Conservation (phyloP, 2,113 vertebrate species). For the Vicugna pacos region DNA sequence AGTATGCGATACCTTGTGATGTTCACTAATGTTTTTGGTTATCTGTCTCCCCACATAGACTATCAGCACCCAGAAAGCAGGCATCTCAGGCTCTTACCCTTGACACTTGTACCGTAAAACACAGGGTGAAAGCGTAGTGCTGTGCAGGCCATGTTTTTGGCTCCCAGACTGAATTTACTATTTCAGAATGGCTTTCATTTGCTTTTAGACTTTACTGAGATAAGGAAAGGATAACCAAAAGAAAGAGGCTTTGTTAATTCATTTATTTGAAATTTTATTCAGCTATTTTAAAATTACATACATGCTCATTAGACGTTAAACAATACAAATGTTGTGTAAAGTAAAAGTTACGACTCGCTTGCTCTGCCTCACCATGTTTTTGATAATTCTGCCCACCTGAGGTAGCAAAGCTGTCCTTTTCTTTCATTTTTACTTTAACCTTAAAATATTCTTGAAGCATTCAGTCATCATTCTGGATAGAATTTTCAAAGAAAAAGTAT, state of each 20-base stretch:
- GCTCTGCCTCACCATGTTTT: not conserved
- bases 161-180: not conserved
- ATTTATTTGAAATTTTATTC: not conserved
- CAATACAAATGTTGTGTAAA: not conserved
- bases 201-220: slow-evolving; percentile 27
- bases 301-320: not conserved
- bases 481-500: slow-evolving; percentile 2
- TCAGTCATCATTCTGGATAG: slow-evolving; percentile 25
- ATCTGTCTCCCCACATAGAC: not conserved
- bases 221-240: not conserved
- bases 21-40: not conserved
- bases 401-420: not conserved
- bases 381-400: not conserved
- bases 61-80: not conserved
- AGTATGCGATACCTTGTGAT: not conserved
- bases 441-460: slow-evolving; percentile 24
- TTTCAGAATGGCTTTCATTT: not conserved
- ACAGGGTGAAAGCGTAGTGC: fast-evolving
- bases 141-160: not conserved
- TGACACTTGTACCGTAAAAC: fast-evolving
- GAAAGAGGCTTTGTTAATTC: not conserved
- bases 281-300: not conserved
- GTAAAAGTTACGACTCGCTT: slow-evolving; percentile 1
- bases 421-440: slow-evolving; percentile 19
- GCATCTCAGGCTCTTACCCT: not conserved